A percentile compares a stretch with the other conserved stretches of the same genome.
Conservation (phyloP, 2,113 vertebrate species). For the Oostethus manadensis region DNA sequence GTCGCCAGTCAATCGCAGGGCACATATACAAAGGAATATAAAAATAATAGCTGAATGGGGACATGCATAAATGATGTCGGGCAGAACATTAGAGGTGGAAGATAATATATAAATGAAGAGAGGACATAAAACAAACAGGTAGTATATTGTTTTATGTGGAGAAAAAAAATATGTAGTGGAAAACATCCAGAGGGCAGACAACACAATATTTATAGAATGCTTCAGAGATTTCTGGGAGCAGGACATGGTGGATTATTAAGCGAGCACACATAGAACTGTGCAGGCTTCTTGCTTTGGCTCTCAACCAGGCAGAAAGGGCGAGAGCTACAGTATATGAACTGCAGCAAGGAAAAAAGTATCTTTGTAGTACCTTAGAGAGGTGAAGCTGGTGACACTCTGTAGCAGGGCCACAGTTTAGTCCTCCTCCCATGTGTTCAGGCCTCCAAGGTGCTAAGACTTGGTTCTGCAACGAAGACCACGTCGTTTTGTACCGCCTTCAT, state of each 20-base stretch:
- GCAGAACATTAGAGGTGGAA: background rate
- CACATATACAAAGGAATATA: background rate
- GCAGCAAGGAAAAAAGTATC: constrained; percentile 9
- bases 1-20: too few relatives aligned
- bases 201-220: constrained; percentile 14
- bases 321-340: constrained; percentile 23
- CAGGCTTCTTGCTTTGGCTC: constrained; percentile 4
- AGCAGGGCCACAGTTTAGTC: constrained; percentile 35
- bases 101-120: background rate
- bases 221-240: constrained; percentile 13
- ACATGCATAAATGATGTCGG: background rate
- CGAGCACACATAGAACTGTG: constrained; percentile 1
- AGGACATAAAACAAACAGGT: background rate
- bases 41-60: background rate
- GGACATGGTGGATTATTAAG: constrained; percentile 16
- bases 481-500: constrained; percentile 50
- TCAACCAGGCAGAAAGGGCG: constrained; percentile 9
- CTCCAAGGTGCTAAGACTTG: constrained; percentile 44
- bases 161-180: constrained; percentile 10
- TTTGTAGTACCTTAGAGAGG: constrained; percentile 27
- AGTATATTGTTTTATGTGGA: constrained; percentile 4
- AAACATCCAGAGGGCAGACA: constrained; percentile 17
- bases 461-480: constrained; percentile 38
- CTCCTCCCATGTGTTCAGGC: constrained; percentile 15
- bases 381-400: constrained; percentile 18